Conservation (phyloP, 2,888 invertebrate genomes). For the Minunthozetes semirufus region DNA sequence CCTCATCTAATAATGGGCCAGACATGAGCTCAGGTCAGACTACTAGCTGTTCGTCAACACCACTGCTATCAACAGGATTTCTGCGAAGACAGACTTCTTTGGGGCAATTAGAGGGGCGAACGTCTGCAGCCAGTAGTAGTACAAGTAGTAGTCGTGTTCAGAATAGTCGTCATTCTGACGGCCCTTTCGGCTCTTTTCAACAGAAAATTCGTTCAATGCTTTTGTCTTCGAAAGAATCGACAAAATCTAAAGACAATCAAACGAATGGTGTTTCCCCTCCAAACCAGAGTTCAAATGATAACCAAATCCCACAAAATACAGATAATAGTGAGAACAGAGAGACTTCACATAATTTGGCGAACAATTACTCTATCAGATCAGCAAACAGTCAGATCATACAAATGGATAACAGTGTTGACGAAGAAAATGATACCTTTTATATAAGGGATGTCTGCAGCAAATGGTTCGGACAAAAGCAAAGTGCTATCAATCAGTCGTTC, state of each 20-base stretch:
- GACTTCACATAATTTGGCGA: background rate
- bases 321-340: background rate
- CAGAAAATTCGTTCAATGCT: constrained; percentile 23
- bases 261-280: background rate
- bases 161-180: background rate
- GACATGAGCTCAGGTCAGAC: background rate
- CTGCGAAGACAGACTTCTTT: constrained; percentile 30
- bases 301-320: background rate
- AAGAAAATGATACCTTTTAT: constrained; percentile 33
- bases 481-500: background rate
- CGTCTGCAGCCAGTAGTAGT: background rate
- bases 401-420: background rate
- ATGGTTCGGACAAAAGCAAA: constrained; percentile 34
- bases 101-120: constrained; percentile 19
- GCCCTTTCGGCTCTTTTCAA: constrained; percentile 26
- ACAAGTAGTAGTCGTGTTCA: no score
- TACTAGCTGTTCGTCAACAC: constrained; percentile 16
- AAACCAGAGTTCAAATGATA: background rate
- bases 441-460: constrained; percentile 39
- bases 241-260: background rate
- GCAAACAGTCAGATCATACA: background rate
- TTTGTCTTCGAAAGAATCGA: background rate
- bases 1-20: background rate
- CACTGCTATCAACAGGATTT: background rate
- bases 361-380: background rate